These are phyloP conservation scores for Aurelia aurita complex sp. Pacific DNA, from an alignment of 30 jellyfish, hydroid and myxozoan genomes.

Conservation along the genomic window DNA sequence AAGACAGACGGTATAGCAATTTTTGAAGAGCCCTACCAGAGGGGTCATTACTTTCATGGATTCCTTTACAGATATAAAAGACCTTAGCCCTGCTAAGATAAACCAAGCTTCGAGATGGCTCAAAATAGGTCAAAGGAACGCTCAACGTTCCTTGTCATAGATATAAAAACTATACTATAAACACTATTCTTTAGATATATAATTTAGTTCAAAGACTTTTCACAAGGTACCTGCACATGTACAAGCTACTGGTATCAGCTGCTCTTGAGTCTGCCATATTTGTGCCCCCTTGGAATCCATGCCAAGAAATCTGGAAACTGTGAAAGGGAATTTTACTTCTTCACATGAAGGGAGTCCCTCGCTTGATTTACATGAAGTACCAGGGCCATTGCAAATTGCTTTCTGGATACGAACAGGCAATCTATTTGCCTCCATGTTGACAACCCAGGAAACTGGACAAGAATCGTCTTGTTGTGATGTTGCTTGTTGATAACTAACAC, in stretches of 20 bases:
- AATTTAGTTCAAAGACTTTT: too few relatives aligned
- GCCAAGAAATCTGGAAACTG: constrained; percentile 19
- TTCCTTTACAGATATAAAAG: too few relatives aligned
- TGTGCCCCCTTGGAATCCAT: neutral
- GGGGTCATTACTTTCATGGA: too few relatives aligned
- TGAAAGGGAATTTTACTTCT: constrained; percentile 6
- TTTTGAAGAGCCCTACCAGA: too few relatives aligned
- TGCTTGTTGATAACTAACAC: neutral
- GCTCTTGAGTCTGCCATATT: constrained; percentile 15
- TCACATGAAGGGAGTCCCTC: constrained; percentile 35
- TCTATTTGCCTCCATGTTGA: constrained; percentile 29
- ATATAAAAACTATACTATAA: too few relatives aligned
- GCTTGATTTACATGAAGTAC: constrained; percentile 29
- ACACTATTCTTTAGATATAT: too few relatives aligned
- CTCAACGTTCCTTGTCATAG: too few relatives aligned
- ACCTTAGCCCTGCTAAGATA: too few relatives aligned
- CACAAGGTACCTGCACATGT: neutral
- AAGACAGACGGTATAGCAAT: too few relatives aligned
- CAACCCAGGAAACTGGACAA: constrained; percentile 55
- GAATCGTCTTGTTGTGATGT: neutral
- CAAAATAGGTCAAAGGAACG: too few relatives aligned
- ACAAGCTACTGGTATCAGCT: constrained; percentile 42
- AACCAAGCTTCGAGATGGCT: too few relatives aligned
- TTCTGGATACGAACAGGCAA: constrained; percentile 22
- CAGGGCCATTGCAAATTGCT: constrained; percentile 44